A percentile compares a stretch with the other conserved stretches of the same genome.
Conservation (phyloP, 2,888 invertebrate genomes). For the Agrotis ipsilon region DNA sequence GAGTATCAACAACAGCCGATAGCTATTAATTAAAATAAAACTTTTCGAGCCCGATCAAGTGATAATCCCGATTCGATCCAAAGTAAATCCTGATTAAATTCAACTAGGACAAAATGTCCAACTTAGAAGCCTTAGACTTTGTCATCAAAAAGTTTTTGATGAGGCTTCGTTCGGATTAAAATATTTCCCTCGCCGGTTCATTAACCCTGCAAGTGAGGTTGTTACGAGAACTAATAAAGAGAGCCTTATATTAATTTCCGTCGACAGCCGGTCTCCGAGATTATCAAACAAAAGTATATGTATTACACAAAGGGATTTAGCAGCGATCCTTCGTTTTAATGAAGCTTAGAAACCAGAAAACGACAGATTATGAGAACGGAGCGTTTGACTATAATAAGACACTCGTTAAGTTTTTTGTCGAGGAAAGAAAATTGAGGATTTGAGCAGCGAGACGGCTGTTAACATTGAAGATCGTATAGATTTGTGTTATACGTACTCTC, state of each 20-base stretch:
- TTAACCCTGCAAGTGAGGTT: slow-evolving; percentile 64
- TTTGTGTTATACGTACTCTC: slow-evolving; percentile 19
- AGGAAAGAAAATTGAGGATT: slow-evolving; percentile 34
- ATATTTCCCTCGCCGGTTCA: slow-evolving; percentile 59
- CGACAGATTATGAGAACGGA: slow-evolving; percentile 51
- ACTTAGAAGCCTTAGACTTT: slow-evolving; percentile 55
- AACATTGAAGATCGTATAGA: slow-evolving; percentile 33
- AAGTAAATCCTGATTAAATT: slow-evolving; percentile 54
- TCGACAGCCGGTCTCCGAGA: slow-evolving; percentile 55
- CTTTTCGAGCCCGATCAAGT: slow-evolving; percentile 26
- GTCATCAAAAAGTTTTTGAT: slow-evolving; percentile 65
- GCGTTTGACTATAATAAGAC: slow-evolving; percentile 42
- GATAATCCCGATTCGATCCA: slow-evolving; percentile 40
- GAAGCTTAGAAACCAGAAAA: slow-evolving; percentile 60
- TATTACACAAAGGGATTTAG: slow-evolving; percentile 62
- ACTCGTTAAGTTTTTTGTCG: slow-evolving; percentile 53
- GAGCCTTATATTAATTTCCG: slow-evolving; percentile 62
- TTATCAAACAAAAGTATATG: slow-evolving; percentile 61
- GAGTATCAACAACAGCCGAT: slow-evolving; percentile 1
- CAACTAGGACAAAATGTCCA: slow-evolving; percentile 42
- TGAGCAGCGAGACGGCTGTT: slow-evolving; percentile 27
- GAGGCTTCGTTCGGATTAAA: slow-evolving; percentile 61
- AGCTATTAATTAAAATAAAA: slow-evolving; percentile 9
- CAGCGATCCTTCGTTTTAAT: slow-evolving; percentile 54
- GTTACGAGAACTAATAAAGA: slow-evolving; percentile 63